phyloP scores from a whole-genome alignment of 2,888 invertebrate species.

The Limnephilus marmoratus region DNA sequence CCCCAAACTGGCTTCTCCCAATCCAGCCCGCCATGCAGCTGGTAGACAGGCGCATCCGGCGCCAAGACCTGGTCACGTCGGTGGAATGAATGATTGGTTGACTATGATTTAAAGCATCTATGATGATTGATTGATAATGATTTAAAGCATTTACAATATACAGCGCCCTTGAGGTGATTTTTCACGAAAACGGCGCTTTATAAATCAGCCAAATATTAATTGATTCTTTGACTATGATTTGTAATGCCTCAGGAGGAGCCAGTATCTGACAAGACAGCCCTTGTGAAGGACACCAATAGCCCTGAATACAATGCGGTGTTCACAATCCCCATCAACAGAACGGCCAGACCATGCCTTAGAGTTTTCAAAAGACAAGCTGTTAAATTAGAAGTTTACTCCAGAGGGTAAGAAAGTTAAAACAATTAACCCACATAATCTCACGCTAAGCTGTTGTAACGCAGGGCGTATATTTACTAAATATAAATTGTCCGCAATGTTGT shows the following conservation, averaged over 20 bases:
- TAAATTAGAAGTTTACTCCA: constrained; percentile 94
- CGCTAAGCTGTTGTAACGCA: neutral
- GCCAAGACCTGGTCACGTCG: no score
- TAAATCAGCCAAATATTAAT: no score
- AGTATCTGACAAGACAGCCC: constrained; percentile 85
- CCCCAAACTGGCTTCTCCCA: no score
- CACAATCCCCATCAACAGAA: constrained; percentile 87
- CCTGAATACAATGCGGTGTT: constrained; percentile 92
- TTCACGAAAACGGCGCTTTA: no score
- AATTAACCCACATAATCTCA: neutral
- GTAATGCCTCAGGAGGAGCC: constrained; percentile 80
- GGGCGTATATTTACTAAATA: neutral
- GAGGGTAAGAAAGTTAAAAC: constrained; percentile 83
- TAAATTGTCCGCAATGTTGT: neutral
- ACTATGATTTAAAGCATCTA: no score
- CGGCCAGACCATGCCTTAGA: constrained; percentile 87
- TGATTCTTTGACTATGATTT: neutral
- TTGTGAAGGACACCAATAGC: constrained; percentile 90
- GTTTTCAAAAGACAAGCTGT: constrained; percentile 92
- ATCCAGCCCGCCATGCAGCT: no score
- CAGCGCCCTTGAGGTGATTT: no score
- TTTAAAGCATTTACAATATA: neutral
- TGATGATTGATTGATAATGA: no score
- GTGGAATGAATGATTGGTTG: no score
- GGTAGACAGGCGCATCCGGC: no score